phyloP scores from a whole-genome alignment of 35 echinoderm and acorn worm genomes.

The Heliocidaris tuberculata region DNA sequence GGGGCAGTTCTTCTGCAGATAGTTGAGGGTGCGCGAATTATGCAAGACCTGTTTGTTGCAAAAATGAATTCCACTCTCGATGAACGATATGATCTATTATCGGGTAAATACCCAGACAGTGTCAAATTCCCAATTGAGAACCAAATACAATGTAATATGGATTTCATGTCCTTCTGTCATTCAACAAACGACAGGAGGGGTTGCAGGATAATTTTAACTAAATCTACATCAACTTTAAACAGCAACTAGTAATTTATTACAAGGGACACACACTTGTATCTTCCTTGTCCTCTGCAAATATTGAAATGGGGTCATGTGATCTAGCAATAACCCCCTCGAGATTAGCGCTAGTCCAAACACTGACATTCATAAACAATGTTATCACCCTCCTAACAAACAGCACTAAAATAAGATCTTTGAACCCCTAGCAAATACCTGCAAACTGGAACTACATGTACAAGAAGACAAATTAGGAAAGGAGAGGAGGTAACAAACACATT shows the following conservation, averaged over 20 bases:
- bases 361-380: conserved; percentile 18
- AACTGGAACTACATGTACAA: background rate
- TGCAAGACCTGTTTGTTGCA: too few species aligned
- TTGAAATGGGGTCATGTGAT: background rate
- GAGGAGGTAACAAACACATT: background rate
- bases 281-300: background rate
- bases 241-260: background rate
- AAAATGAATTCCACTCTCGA: too few species aligned
- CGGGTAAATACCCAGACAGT: too few species aligned
- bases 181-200: too few species aligned
- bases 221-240: too few species aligned
- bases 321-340: background rate
- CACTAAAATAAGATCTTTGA: background rate
- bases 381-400: background rate
- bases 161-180: too few species aligned
- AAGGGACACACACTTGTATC: background rate
- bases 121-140: too few species aligned
- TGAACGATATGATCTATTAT: too few species aligned
- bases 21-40: too few species aligned
- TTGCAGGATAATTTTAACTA: too few species aligned
- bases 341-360: background rate
- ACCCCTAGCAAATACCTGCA: background rate
- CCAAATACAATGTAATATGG: too few species aligned
- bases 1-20: too few species aligned
- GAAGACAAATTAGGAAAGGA: background rate